Conservation (phyloP, 2,113 vertebrate genomes). For the Trochalopteron elliotii region DNA sequence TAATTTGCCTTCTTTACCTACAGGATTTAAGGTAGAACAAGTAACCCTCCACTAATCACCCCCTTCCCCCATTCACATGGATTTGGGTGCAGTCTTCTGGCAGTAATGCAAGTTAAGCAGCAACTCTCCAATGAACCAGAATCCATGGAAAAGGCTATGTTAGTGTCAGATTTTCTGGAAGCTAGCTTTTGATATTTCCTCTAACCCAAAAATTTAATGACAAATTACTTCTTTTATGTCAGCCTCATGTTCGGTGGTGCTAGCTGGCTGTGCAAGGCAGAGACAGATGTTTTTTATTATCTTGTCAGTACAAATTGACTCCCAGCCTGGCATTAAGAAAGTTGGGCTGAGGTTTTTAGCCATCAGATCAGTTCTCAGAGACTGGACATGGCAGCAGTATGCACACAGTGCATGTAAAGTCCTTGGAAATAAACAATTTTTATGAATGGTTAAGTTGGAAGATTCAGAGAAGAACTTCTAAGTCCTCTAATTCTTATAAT, state of each 20-base stretch:
- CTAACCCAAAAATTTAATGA: neutral
- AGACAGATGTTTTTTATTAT: neutral
- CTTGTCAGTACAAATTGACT: neutral
- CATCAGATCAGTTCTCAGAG: neutral
- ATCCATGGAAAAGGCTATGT: neutral
- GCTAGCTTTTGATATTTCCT: neutral
- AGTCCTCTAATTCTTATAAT: neutral
- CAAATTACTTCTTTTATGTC: neutral
- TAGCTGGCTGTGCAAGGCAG: neutral
- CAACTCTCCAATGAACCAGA: neutral
- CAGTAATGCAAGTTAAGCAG: neutral
- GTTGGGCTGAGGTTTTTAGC: neutral
- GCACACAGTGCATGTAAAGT: neutral
- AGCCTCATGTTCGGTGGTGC: neutral
- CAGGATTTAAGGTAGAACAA: neutral
- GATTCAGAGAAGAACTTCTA: neutral
- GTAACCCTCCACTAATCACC: neutral
- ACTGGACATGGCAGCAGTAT: neutral
- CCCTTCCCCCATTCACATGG: neutral
- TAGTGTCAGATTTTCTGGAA: conserved; percentile 1
- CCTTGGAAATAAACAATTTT: neutral
- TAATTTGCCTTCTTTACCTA: neutral
- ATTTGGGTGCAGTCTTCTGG: neutral
- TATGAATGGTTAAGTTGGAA: neutral
- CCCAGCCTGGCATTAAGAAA: neutral